A percentile compares a stretch with the other conserved stretches of the same genome.
Evolutionary conservation across 2,888 invertebrate genomes (phyloP).

Genomic region (Artemia sp.): DNA sequence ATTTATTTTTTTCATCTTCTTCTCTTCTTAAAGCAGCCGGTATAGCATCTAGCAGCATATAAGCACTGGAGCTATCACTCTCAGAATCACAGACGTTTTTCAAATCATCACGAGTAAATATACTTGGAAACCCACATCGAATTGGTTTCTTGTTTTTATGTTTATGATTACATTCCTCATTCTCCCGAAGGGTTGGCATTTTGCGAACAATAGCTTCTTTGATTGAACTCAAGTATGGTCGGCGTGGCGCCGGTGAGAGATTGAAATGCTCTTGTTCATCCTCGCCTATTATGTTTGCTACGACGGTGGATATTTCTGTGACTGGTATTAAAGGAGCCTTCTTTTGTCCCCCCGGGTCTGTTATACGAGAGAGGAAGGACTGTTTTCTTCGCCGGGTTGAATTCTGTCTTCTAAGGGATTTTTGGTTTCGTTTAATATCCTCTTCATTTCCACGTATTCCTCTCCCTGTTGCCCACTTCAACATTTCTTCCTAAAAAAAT

Average conservation of each 20-base stretch:
- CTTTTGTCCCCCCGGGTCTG: neutral
- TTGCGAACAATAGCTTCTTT: slow-evolving; percentile 22
- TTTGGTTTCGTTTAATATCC: neutral
- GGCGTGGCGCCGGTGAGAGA: slow-evolving; percentile 2
- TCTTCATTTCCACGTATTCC: neutral
- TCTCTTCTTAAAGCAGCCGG: slow-evolving; percentile 20
- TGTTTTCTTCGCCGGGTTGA: slow-evolving; percentile 7
- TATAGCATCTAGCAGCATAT: slow-evolving; percentile 23
- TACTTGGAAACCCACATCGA: slow-evolving; percentile 10
- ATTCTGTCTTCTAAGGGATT: neutral
- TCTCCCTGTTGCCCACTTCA: neutral
- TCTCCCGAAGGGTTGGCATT: slow-evolving; percentile 22
- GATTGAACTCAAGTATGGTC: slow-evolving; percentile 16
- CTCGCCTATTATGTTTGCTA: slow-evolving; percentile 5
- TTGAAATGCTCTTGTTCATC: slow-evolving; percentile 8
- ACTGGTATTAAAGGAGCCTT: slow-evolving; percentile 6
- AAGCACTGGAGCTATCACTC: slow-evolving; percentile 21
- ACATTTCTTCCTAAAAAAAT: neutral
- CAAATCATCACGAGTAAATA: slow-evolving; percentile 6
- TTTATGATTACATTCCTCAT: neutral
- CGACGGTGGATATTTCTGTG: slow-evolving; percentile 9
- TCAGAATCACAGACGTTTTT: neutral
- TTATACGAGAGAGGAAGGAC: neutral
- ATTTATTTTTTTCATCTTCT: neutral
- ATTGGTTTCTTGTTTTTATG: neutral